Evolutionary conservation across 2,113 vertebrate genomes (phyloP).

Genomic region (Isurus oxyrinchus): DNA sequence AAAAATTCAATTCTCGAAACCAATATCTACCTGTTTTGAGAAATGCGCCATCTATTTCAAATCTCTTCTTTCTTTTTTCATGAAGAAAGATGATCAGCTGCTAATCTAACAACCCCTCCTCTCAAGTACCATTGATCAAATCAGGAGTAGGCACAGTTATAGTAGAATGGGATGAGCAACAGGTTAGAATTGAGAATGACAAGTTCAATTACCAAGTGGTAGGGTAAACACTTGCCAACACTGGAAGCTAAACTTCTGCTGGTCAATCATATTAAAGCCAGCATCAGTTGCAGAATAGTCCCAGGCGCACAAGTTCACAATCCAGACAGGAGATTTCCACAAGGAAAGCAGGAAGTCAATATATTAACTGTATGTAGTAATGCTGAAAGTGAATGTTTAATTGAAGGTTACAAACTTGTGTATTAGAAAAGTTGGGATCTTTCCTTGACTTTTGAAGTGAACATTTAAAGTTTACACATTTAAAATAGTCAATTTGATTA

Average conservation of each 20-base stretch:
- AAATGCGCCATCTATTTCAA: too few relatives aligned
- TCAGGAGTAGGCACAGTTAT: not conserved
- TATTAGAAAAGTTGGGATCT: not conserved
- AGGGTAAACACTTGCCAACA: not conserved
- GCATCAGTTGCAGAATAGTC: not conserved
- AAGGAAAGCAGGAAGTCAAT: not conserved
- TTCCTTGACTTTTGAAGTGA: not conserved
- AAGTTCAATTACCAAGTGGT: not conserved
- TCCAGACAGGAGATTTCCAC: not conserved
- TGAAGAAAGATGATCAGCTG: not conserved
- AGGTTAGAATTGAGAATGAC: not conserved
- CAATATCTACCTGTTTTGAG: not conserved
- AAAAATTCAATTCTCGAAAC: not conserved
- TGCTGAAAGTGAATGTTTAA: not conserved
- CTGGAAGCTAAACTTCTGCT: too few relatives aligned
- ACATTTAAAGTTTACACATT: not conserved
- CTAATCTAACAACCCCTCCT: too few relatives aligned
- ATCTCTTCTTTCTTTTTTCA: not conserved
- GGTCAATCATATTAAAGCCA: too few relatives aligned
- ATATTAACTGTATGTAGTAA: not conserved
- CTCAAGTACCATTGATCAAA: not conserved
- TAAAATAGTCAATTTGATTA: not conserved
- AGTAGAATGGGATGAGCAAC: not conserved
- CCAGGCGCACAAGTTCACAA: not conserved
- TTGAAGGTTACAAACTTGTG: not conserved